Evolutionary conservation across 2,888 invertebrate genomes (phyloP).

Genomic region (Phyllotreta cruciferae): DNA sequence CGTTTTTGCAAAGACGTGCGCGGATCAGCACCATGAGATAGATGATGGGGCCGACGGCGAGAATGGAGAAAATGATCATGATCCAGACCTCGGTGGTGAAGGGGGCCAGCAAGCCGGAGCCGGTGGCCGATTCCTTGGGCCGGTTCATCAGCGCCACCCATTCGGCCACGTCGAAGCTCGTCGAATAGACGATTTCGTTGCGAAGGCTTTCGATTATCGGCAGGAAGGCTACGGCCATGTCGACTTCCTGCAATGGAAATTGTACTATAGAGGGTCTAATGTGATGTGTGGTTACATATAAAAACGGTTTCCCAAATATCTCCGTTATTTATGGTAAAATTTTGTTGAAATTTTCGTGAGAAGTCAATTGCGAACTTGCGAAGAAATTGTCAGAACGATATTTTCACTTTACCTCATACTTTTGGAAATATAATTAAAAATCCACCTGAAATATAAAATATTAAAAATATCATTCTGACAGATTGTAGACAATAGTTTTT

Average conservation of each 20-base stretch:
- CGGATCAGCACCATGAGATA: conserved; percentile 73
- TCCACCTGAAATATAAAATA: too few species aligned
- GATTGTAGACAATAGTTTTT: too few species aligned
- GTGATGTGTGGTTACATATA: neutral
- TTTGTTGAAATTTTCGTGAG: too few species aligned
- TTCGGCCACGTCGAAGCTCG: conserved; percentile 74
- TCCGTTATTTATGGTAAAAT: too few species aligned
- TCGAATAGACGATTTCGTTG: conserved; percentile 67
- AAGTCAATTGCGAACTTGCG: too few species aligned
- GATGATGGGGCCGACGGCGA: conserved; percentile 80
- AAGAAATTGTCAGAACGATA: too few species aligned
- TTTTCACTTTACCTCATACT: too few species aligned
- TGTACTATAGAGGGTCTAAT: too few species aligned
- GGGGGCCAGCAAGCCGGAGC: conserved; percentile 83
- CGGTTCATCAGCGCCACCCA: conserved; percentile 83
- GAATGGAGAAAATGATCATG: conserved; percentile 73
- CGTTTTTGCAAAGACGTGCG: conserved; percentile 68
- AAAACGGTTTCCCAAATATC: too few species aligned
- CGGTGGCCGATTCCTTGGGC: conserved; percentile 81
- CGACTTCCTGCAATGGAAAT: conserved; percentile 67
- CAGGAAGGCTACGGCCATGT: conserved; percentile 80
- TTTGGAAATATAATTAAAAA: too few species aligned
- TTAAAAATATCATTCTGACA: too few species aligned
- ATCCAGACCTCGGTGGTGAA: conserved; percentile 71
- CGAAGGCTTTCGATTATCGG: conserved; percentile 68